A percentile compares a stretch with the other conserved stretches of the same genome.
Evolutionary conservation across 2,888 invertebrate species (phyloP).

Genomic region (Pyrrhia umbra): DNA sequence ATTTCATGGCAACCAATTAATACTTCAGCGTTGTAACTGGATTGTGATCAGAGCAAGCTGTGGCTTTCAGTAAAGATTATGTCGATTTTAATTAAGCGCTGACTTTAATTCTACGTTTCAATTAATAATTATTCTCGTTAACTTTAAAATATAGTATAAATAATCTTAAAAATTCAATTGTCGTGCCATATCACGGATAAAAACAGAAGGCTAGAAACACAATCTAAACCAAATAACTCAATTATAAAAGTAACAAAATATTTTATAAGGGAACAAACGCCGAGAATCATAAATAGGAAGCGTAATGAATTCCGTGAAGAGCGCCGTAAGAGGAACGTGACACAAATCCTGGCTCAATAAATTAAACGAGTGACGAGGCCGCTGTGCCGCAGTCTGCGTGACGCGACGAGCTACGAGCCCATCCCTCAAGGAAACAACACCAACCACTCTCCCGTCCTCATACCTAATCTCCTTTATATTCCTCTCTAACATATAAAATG

Average conservation of each 20-base stretch:
- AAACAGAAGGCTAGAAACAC: constrained; percentile 20
- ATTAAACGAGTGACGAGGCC: constrained; percentile 70
- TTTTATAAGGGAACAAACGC: constrained; percentile 64
- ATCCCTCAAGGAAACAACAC: constrained; percentile 72
- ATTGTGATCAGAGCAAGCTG: constrained; percentile 17
- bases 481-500: constrained; percentile 57
- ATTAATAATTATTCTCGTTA: background rate
- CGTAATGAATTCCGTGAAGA: constrained; percentile 78
- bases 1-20: constrained; percentile 58
- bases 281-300: constrained; percentile 69
- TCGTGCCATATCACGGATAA: constrained; percentile 15
- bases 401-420: constrained; percentile 61
- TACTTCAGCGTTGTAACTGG: constrained; percentile 24
- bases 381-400: constrained; percentile 64
- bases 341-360: constrained; percentile 79
- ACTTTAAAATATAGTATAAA: too few relatives aligned
- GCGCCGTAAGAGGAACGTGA: constrained; percentile 74
- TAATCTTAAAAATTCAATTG: constrained; percentile 17
- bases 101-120: background rate
- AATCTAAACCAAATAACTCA: constrained; percentile 59
- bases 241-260: constrained; percentile 69
- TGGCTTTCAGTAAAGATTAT: background rate
- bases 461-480: constrained; percentile 64
- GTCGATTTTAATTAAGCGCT: constrained; percentile 2
- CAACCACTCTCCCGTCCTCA: constrained; percentile 63